Base-by-base conservation (phyloP, 1,140 invertebrate species). In the Phymastichus coffea region DNA sequence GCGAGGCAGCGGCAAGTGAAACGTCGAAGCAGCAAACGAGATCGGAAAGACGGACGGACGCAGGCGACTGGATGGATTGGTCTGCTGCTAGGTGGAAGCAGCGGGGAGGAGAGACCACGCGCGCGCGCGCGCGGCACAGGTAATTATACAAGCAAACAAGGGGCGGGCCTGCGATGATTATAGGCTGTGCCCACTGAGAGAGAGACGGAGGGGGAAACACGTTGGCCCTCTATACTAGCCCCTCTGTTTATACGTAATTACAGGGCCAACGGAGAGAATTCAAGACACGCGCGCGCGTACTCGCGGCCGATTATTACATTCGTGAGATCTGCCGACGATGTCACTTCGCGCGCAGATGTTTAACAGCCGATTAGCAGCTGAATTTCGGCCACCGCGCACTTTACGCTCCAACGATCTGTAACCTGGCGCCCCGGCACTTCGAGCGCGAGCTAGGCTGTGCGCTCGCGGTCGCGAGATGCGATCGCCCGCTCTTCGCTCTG, bases 101-200 rank as follows among this genome's bases (percentile, higher is more conserved):
- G 15, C 10, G 15, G 15, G 37, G 37, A 44, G 15, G 26, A 30
- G n/a, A 35, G 30, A 33, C 12, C n/a, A n/a, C n/a, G 41, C 60
- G 69, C 71, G 70, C 71, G 72, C 73, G 72, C 69, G 66, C 64
- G 71, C 54, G 49, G 70, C 57, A 71, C 58, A 49, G 71, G 73
- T 75, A 76, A 76, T 76, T 74, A 75, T 75, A 73, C 75, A 76
- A 74, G 74, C 75, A 76, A 77, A 76, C 74, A 75, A 76, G 74
- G 70, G 74, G 73, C 72, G 72, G 74, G 70, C 66, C 73, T 68
- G 59, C 53, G 57, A 61, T 70, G 70, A 77, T 77, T 77, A 76
- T 77, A 77, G 74, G 74, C 64, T 75, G 28, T 33, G 28, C 12
- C 6, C 28, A 12, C 28, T n/a, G n/a, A n/a, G n/a, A n/a, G n/a